These are phyloP conservation scores for Erinaceus europaeus DNA, from an alignment of 2,113 vertebrate genomes.

Conservation along the genomic window DNA sequence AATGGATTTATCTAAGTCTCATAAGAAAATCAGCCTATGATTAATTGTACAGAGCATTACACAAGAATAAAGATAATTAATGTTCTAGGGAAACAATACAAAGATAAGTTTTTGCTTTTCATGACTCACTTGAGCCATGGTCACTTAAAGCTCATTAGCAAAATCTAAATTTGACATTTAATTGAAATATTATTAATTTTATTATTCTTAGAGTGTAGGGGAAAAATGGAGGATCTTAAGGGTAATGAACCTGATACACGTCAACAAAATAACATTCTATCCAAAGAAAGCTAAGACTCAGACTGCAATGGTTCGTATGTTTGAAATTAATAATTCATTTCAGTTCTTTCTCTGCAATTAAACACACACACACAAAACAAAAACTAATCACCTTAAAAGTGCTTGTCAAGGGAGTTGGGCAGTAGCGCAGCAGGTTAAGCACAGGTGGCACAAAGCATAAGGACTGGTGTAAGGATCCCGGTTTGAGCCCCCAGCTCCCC, in stretches of 20 bases:
- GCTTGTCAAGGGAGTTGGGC: too few species aligned
- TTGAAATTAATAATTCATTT: background rate
- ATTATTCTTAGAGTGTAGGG: background rate
- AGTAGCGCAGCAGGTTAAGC: too few species aligned
- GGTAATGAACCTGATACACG: conserved; percentile 3
- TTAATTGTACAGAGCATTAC: conserved; percentile 58
- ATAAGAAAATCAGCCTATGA: conserved; percentile 75
- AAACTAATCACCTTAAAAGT: too few species aligned
- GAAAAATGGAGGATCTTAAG: conserved; percentile 49
- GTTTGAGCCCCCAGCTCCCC: too few species aligned
- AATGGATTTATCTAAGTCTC: conserved; percentile 38
- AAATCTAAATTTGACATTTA: conserved; percentile 50
- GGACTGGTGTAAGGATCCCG: too few species aligned
- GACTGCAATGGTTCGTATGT: background rate
- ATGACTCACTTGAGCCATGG: conserved; percentile 40
- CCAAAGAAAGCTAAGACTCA: background rate
- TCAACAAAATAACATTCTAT: conserved; percentile 38
- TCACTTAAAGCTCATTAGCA: conserved; percentile 26
- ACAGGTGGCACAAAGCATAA: too few species aligned
- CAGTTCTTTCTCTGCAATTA: background rate
- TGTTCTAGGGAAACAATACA: conserved; percentile 38
- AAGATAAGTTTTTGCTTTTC: conserved; percentile 23
- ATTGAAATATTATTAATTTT: conserved; percentile 46
- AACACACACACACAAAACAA: too few species aligned
- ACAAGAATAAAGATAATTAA: conserved; percentile 58